Base-by-base conservation (phyloP, 2,113 vertebrate species). In the Hyperoodon ampullatus region DNA sequence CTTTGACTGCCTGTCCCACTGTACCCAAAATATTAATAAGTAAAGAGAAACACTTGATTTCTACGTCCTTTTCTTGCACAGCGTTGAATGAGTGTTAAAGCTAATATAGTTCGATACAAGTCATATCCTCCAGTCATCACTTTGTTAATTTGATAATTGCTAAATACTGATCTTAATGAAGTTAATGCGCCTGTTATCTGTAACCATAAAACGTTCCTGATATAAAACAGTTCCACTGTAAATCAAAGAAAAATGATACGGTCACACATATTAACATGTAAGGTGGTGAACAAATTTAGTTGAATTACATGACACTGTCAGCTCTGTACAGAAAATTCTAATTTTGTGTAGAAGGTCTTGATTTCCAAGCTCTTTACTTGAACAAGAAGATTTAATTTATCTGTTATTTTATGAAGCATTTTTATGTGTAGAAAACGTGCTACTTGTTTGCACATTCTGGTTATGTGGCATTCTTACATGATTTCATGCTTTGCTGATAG, bases 401-500 rank as follows among this genome's bases (percentile, higher is more conserved):
- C 99, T 99, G 99, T 99, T 99, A 99, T 99, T 99, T 99, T 99
- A 99, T 98, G 98, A 98, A 99, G 98, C 99, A 98, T 98, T 98
- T 99, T 98, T 99, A 98, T 98, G 98, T 98, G 95, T 97, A 96
- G 96, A 98, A 98, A 99, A 99, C 99, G 98, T 98, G 98, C 98
- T 99, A 98, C 98, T 99, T 99, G 98, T 99, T 99, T 99, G 98
- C 98, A 98, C 98, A 99, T 97, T 98, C 99, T 99, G 99, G 99
- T 99, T 99, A 99, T 99, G 98, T 98, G 98, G 98, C 98, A 99
- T 99, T 99, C 99, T 99, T 99, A 98, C 98, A 98, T 99, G 99
- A 99, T 99, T 99, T 99, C 99, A 99, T 99, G 99, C 99, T 99
- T 99, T 99, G 98, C 99, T 99, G 99, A 99, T 99, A 98, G 99